phyloP scores from a whole-genome alignment of 1,140 invertebrate species.

The Caenorhabditis latens region DNA sequence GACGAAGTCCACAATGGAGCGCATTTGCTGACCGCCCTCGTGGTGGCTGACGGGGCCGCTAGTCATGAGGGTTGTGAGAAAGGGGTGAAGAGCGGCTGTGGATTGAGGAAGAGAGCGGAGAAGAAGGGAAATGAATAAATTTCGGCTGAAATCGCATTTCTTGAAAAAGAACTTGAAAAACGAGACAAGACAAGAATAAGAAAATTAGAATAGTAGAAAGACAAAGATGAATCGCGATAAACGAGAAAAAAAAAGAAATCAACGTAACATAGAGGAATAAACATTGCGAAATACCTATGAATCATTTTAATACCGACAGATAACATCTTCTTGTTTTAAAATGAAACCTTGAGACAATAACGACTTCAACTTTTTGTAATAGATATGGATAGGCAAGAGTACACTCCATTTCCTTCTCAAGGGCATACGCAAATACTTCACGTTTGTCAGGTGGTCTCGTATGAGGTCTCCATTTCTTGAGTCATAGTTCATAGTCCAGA shows the following conservation, averaged over 20 bases:
- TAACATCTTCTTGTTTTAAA: conserved; percentile 2
- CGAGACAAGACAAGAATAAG: not conserved
- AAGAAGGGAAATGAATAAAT: conserved; percentile 1
- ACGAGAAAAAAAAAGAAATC: not conserved
- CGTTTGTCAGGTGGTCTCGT: not conserved
- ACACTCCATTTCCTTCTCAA: conserved; percentile 29
- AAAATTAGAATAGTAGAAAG: not conserved
- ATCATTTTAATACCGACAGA: not conserved
- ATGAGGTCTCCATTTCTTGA: not conserved
- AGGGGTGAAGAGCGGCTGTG: not conserved
- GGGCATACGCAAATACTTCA: conserved; percentile 26
- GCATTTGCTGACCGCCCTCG: conserved; percentile 11
- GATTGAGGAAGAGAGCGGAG: not conserved
- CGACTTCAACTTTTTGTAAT: not conserved
- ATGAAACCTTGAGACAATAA: not conserved
- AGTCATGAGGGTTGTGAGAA: not conserved
- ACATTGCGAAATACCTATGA: conserved; percentile 27
- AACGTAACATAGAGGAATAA: not conserved
- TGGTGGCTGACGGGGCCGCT: not conserved
- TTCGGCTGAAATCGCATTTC: conserved; percentile 21
- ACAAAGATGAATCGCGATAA: not conserved
- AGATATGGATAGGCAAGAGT: not conserved
- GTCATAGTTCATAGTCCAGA: conserved; percentile 11
- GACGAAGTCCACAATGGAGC: not conserved
- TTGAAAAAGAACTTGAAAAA: not conserved